phyloP scores from a whole-genome alignment of 2,888 invertebrate species.

The Caenorhabditis panamensis region DNA sequence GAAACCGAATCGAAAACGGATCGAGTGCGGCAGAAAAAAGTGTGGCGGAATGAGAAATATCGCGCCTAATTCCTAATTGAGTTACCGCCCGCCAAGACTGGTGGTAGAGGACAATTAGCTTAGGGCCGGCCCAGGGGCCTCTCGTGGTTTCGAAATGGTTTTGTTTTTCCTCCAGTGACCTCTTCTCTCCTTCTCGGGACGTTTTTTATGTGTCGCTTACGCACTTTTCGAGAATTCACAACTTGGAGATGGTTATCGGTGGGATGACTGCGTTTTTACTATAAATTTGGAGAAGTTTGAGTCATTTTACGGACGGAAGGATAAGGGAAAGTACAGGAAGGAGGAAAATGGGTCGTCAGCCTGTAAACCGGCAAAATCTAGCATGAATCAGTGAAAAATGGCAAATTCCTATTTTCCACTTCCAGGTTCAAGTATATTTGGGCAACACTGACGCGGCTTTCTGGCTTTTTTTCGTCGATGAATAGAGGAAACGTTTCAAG shows the following conservation, averaged over 20 bases:
- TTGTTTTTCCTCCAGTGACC: conserved; percentile 40
- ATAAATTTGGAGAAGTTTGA: conserved; percentile 28
- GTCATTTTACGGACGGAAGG: conserved; percentile 15
- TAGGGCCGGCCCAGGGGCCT: conserved; percentile 15
- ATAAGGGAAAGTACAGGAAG: background rate
- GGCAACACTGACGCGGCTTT: conserved; percentile 4
- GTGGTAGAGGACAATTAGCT: conserved; percentile 53
- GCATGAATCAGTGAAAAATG: background rate
- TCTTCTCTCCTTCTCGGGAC: conserved; percentile 27
- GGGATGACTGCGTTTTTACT: background rate
- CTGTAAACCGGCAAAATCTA: background rate
- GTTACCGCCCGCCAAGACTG: conserved; percentile 52
- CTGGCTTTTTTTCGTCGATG: conserved; percentile 8
- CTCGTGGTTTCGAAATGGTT: conserved; percentile 51
- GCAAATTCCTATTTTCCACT: background rate
- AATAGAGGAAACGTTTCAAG: conserved; percentile 45
- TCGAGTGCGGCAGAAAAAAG: conserved; percentile 24
- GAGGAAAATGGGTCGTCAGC: conserved; percentile 18
- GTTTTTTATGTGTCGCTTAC: conserved; percentile 36
- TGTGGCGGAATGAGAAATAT: conserved; percentile 39
- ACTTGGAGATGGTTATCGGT: conserved; percentile 32
- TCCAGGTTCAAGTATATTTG: conserved; percentile 15
- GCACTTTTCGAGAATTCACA: conserved; percentile 35
- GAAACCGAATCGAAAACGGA: conserved; percentile 6
- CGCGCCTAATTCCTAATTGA: conserved; percentile 56